Conservation (phyloP, 2,888 invertebrate genomes). For the Acleris laterana region DNA sequence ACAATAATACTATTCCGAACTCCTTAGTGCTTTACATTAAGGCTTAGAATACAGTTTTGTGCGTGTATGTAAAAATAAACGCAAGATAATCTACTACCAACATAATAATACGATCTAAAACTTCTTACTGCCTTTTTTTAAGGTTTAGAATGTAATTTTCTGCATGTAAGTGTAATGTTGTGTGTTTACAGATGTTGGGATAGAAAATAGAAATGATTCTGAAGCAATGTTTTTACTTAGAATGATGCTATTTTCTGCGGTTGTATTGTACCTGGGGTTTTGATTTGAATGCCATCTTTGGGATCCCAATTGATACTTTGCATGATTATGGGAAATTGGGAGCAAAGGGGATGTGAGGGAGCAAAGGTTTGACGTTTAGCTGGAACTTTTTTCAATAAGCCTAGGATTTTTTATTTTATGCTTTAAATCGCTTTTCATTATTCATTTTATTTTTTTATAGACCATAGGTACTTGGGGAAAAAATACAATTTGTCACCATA, state of each 20-base stretch:
- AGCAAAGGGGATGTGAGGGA: neutral
- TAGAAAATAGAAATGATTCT: conserved; percentile 48
- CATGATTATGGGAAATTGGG: conserved; percentile 35
- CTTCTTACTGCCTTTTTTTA: conserved; percentile 45
- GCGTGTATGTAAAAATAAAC: conserved; percentile 27
- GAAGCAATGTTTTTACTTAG: conserved; percentile 82
- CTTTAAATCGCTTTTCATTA: too few relatives aligned
- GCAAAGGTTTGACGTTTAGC: conserved; percentile 4
- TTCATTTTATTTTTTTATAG: too few relatives aligned
- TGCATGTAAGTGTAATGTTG: conserved; percentile 28
- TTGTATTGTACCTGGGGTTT: conserved; percentile 77
- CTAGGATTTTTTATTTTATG: neutral
- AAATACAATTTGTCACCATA: too few relatives aligned
- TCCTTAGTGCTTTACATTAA: conserved; percentile 38
- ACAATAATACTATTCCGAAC: conserved; percentile 20
- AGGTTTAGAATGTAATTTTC: conserved; percentile 43
- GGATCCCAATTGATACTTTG: conserved; percentile 38
- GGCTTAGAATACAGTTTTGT: conserved; percentile 42
- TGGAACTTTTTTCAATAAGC: conserved; percentile 1
- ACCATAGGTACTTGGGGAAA: too few relatives aligned
- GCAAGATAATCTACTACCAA: conserved; percentile 45
- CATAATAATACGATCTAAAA: conserved; percentile 17
- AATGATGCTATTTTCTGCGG: conserved; percentile 71
- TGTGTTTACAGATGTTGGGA: conserved; percentile 34
- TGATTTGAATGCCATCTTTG: conserved; percentile 59